Evolutionary conservation across 2,888 invertebrate genomes (phyloP), one percentile per base, ranked within the genome.

Genomic region (Parasteatoda lunata): DNA sequence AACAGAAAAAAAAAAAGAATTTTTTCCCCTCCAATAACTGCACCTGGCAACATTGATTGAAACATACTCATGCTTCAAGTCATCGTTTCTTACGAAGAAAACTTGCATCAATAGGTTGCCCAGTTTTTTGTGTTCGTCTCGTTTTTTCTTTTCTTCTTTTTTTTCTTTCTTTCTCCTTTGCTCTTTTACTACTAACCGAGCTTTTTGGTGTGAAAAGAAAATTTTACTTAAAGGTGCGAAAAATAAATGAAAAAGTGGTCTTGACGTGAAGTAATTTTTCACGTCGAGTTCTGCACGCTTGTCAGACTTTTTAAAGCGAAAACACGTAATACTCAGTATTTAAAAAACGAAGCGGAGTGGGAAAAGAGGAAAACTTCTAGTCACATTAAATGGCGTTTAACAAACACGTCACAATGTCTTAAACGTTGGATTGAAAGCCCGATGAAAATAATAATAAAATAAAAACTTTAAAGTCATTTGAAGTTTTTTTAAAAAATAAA

Each of bases 231-330:
- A 86, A 86, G 85, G 85, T 86, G 85, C 66, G 85, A 86, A 86
- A 85, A 86, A 84, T 80, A 81, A 86, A 86, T 86, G 85, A 86
- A 86, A 86, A 86, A 86, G 85, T 72, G 85, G 76, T 86, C 77
- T 80, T 86, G 85, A 86, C 85, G 85, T 86, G 85, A 86, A 86
- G 85, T 80, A 86, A 86, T 86, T 86, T 86, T 85, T 85, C 85
- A 85, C 85, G 85, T 80, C 76, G 71, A 47, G 69, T 70, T 85
- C 52, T 66, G 75, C 77, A 80, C 64, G 85, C 80, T 76, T 86
- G 85, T 86, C 85, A 79, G 71, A 59, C 68, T 69, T 68, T 76
- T 77, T 80, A 80, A 79, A 80, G 85, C 79, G 69, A 30, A 80
- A 80, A 71, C 77, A 80, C 76, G 80, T 81, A 86, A 77, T 86